Conservation (phyloP, 2,113 vertebrate genomes). For the Terrapene triunguis region DNA sequence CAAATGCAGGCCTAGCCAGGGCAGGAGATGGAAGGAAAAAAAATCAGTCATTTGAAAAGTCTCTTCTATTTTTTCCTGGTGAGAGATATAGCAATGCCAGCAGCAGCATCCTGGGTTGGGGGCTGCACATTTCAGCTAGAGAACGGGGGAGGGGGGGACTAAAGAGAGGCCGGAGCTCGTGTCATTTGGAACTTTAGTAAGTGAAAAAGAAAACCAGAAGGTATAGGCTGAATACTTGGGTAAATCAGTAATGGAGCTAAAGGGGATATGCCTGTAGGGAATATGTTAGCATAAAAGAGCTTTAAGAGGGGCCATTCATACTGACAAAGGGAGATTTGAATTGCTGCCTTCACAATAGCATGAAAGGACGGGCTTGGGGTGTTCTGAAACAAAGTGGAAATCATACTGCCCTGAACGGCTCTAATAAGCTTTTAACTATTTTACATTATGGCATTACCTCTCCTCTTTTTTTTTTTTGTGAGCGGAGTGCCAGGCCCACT, state of each 20-base stretch:
- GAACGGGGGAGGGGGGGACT: neutral
- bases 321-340: constrained; percentile 95
- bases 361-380: constrained; percentile 95
- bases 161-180: constrained; percentile 82
- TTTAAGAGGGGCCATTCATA: constrained; percentile 93
- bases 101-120: constrained; percentile 69
- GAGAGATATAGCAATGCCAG: constrained; percentile 66
- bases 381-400: constrained; percentile 94
- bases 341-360: constrained; percentile 94
- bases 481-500: constrained; percentile 82
- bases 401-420: constrained; percentile 91
- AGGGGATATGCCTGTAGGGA: constrained; percentile 97
- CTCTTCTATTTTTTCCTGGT: constrained; percentile 54
- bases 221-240: constrained; percentile 93
- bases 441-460: constrained; percentile 86
- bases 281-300: constrained; percentile 92
- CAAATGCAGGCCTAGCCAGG: constrained; percentile 67
- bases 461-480: constrained; percentile 76
- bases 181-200: constrained; percentile 88
- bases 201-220: constrained; percentile 91
- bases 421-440: constrained; percentile 98
- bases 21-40: constrained; percentile 44
- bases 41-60: constrained; percentile 81
- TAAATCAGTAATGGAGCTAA: constrained; percentile 99
- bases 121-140: constrained; percentile 60